Conservation (phyloP, 2,888 invertebrate species). For the Cremastinae sp. region DNA sequence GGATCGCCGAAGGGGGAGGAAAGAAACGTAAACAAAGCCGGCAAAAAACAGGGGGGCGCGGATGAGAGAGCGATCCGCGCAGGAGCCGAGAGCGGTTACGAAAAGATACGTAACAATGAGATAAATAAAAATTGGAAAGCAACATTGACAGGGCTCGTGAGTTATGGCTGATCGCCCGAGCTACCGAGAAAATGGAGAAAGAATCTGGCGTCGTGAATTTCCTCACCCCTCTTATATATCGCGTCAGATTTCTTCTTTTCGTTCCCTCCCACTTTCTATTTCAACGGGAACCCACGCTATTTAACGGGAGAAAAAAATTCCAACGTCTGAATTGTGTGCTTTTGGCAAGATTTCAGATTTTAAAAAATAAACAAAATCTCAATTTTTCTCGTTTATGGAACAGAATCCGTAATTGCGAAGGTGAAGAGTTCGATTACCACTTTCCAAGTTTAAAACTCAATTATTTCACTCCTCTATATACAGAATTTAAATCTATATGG, state of each 20-base stretch:
- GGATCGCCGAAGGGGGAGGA: slow-evolving; percentile 22
- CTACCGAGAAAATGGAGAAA: slow-evolving; percentile 24
- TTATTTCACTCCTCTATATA: no score
- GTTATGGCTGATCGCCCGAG: slow-evolving; percentile 37
- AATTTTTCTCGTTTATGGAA: no score
- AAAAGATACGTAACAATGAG: slow-evolving; percentile 31
- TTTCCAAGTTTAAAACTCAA: no score
- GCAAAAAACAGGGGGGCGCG: slow-evolving; percentile 3
- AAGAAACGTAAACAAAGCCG: slow-evolving; percentile 37
- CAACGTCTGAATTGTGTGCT: no score
- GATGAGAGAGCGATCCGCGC: background rate
- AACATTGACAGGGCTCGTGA: slow-evolving; percentile 39
- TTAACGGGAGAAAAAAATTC: no score
- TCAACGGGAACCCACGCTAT: no score
- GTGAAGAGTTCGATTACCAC: no score
- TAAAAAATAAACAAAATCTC: no score
- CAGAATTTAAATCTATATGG: no score
- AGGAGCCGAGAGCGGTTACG: slow-evolving; percentile 2
- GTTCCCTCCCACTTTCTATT: background rate
- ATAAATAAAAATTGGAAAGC: slow-evolving; percentile 39
- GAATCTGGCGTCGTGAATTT: slow-evolving; percentile 39
- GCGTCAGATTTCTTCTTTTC: background rate
- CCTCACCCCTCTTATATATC: background rate
- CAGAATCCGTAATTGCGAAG: no score
- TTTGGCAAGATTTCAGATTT: no score